These are phyloP conservation scores for Cantharis rufa DNA, from an alignment of 2,888 invertebrate species.

Conservation along the genomic window DNA sequence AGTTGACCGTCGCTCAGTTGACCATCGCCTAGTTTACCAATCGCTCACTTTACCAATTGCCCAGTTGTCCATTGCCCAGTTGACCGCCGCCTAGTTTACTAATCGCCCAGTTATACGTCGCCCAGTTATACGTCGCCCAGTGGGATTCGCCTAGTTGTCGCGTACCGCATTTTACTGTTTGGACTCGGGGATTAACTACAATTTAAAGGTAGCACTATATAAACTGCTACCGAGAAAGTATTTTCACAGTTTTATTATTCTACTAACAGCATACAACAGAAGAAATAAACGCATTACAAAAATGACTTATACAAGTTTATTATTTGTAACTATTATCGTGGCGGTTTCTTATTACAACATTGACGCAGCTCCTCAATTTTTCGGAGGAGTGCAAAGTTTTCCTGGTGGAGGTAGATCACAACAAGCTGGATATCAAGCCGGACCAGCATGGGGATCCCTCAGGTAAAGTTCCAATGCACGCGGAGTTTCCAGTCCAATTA, in stretches of 20 bases:
- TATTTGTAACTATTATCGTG: not conserved
- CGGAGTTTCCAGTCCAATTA: not conserved
- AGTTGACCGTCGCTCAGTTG: no score
- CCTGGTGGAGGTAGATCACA: constrained; percentile 6
- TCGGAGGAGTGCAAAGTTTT: constrained; percentile 3
- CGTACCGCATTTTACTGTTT: no score
- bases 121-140: no score
- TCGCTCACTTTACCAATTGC: no score
- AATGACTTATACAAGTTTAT: not conserved
- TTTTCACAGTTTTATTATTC: not conserved
- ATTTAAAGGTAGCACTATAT: not conserved
- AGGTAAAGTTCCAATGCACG: not conserved
- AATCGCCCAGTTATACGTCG: no score
- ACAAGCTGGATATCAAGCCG: constrained; percentile 6
- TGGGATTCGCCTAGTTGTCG: no score
- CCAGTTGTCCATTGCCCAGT: no score
- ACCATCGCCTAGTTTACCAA: no score
- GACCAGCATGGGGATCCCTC: constrained; percentile 18
- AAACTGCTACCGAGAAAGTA: not conserved
- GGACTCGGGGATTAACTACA: not conserved
- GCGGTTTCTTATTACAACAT: not conserved
- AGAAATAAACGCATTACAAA: not conserved
- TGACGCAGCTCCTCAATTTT: constrained; percentile 1
- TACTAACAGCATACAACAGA: not conserved
- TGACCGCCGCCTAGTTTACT: no score